Percentiles rank a stretch among this genome's conserved stretches.
Evolutionary conservation across 2,888 invertebrate species (phyloP).

Genomic region (Cancer borealis): DNA sequence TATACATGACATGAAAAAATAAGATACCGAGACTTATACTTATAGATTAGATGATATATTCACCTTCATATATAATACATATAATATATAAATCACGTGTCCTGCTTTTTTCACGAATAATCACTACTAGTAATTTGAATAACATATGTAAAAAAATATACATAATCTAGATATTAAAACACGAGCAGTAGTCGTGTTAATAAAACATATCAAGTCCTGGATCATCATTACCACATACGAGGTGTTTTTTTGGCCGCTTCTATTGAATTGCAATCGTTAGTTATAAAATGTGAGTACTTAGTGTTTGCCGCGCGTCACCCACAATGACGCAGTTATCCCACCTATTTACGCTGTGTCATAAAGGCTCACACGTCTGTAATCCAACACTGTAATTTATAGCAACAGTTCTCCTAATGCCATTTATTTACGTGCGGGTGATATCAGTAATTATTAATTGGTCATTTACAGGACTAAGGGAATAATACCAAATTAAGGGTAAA

Average conservation of each 20-base stretch:
- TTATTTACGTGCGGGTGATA: conserved; percentile 41
- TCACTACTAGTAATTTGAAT: not conserved
- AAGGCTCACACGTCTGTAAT: conserved; percentile 1
- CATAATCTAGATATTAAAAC: not conserved
- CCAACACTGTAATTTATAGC: conserved; percentile 17
- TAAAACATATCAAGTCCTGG: not conserved
- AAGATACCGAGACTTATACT: no score
- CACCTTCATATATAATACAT: no score
- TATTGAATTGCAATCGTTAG: not conserved
- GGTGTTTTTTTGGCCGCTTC: not conserved
- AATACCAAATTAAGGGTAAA: not conserved
- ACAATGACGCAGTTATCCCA: not conserved
- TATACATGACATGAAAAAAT: no score
- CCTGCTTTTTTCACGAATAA: not conserved
- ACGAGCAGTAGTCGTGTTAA: not conserved
- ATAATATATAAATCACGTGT: not conserved
- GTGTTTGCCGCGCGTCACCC: not conserved
- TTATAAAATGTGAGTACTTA: conserved; percentile 10
- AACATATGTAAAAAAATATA: not conserved
- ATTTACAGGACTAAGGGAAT: conserved; percentile 9
- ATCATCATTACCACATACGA: not conserved
- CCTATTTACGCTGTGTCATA: conserved; percentile 33
- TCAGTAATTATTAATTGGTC: conserved; percentile 33
- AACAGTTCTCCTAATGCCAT: conserved; percentile 28
- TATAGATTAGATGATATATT: no score